Evolutionary conservation across 64 coral and sea anemone genomes (phyloP).

Genomic region (Pocillopora damicornis): DNA sequence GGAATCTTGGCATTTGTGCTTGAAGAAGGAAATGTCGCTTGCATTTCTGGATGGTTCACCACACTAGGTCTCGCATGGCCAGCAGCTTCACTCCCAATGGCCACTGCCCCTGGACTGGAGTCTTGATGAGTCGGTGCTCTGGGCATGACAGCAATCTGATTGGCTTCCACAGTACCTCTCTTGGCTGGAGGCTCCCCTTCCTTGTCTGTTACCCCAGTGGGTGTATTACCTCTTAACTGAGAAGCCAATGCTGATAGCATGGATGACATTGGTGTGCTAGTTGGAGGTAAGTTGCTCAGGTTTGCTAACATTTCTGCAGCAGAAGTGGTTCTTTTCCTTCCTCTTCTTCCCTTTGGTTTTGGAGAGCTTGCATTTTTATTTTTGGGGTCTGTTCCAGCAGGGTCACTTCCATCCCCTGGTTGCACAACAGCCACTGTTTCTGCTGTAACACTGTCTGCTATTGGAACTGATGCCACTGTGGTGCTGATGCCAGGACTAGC

Average conservation of each 20-base stretch:
- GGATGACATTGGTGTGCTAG: slow-evolving; percentile 84
- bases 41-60: background rate
- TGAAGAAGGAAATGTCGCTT: background rate
- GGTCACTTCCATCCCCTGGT: slow-evolving; percentile 33
- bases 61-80: background rate
- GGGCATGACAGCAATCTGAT: slow-evolving; percentile 2
- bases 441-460: slow-evolving; percentile 26
- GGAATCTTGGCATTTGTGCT: slow-evolving; percentile 47
- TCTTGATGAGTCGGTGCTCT: slow-evolving; percentile 8
- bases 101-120: background rate
- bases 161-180: background rate
- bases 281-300: slow-evolving; percentile 64
- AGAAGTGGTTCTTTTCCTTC: slow-evolving; percentile 70
- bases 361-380: background rate
- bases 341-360: slow-evolving; percentile 54
- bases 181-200: slow-evolving; percentile 25
- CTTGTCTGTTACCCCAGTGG: background rate
- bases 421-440: slow-evolving; percentile 56
- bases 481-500: slow-evolving; percentile 56
- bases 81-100: background rate
- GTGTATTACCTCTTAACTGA: slow-evolving; percentile 42
- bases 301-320: slow-evolving; percentile 87
- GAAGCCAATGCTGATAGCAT: slow-evolving; percentile 90
- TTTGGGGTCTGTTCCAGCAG: slow-evolving; percentile 27
- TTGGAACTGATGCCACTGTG: slow-evolving; percentile 38